Conservation (phyloP, 2,113 vertebrate genomes). For the Ursus arctos region DNA sequence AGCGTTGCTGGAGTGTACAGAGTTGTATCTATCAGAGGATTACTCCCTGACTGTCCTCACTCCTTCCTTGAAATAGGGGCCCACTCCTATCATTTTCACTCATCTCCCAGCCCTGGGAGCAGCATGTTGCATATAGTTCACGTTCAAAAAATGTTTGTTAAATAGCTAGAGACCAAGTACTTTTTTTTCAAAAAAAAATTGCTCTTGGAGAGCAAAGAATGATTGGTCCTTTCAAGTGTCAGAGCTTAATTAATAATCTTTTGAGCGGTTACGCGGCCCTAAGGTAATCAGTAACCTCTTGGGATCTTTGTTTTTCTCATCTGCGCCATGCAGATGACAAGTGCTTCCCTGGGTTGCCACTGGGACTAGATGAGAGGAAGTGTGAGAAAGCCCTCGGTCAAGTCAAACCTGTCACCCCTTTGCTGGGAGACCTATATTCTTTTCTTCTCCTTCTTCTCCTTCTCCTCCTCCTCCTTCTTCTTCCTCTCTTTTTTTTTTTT, state of each 20-base stretch:
- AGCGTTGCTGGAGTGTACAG: neutral
- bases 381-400: neutral
- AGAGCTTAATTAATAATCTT: neutral
- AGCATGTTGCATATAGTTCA: neutral
- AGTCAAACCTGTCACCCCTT: too few relatives aligned
- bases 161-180: neutral
- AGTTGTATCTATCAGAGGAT: neutral
- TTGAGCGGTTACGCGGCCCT: neutral
- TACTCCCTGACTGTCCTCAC: too few relatives aligned
- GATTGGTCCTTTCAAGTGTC: neutral
- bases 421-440: neutral
- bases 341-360: fast-evolving
- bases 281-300: neutral
- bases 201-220: neutral
- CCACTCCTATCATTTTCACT: neutral
- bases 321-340: neutral
- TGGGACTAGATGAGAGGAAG: neutral
- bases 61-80: neutral
- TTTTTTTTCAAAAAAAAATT: neutral
- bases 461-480: too few relatives aligned
- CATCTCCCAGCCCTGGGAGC: neutral
- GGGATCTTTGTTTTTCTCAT: neutral
- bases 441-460: too few relatives aligned
- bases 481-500: too few relatives aligned
- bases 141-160: neutral